A percentile compares a stretch with the other conserved stretches of the same genome.
These are phyloP conservation scores for Eledona agricola DNA, from an alignment of 2,888 invertebrate genomes.

Conservation along the genomic window DNA sequence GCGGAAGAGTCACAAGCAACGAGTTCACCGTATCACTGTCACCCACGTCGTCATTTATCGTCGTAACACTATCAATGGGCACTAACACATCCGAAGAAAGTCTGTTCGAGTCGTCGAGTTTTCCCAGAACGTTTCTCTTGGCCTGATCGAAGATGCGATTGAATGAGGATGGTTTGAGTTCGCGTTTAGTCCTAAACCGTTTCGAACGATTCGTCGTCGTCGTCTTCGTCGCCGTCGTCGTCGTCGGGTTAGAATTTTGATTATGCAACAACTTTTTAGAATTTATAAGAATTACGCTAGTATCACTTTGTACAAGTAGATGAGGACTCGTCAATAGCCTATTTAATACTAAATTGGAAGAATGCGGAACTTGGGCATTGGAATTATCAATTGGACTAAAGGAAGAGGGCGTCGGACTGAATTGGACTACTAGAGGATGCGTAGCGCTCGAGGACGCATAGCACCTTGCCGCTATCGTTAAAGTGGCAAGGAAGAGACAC, in stretches of 20 bases:
- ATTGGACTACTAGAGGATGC: conserved; percentile 45
- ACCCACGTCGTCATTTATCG: conserved; percentile 38
- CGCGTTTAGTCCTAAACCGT: conserved; percentile 43
- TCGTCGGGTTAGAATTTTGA: conserved; percentile 45
- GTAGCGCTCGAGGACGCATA: conserved; percentile 63
- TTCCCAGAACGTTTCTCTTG: conserved; percentile 18
- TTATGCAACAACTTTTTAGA: conserved; percentile 48
- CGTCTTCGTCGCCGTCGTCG: no score
- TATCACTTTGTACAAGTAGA: conserved; percentile 55
- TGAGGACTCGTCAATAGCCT: conserved; percentile 48
- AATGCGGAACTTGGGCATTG: conserved; percentile 51
- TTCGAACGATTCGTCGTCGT: conserved; percentile 33
- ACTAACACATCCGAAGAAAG: conserved; percentile 34
- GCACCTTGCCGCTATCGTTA: conserved; percentile 70
- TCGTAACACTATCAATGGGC: conserved; percentile 27
- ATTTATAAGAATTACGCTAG: conserved; percentile 53
- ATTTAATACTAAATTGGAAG: conserved; percentile 59
- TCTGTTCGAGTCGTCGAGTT: conserved; percentile 22
- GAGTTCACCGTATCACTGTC: conserved; percentile 39
- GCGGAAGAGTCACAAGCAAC: conserved; percentile 38
- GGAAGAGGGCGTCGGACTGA: conserved; percentile 44
- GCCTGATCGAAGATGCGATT: conserved; percentile 37
- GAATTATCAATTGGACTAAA: conserved; percentile 55
- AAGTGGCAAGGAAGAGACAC: conserved; percentile 58
- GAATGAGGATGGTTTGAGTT: conserved; percentile 38